Evolutionary conservation across 2,113 vertebrate genomes (phyloP).

Genomic region (Natator depressus): DNA sequence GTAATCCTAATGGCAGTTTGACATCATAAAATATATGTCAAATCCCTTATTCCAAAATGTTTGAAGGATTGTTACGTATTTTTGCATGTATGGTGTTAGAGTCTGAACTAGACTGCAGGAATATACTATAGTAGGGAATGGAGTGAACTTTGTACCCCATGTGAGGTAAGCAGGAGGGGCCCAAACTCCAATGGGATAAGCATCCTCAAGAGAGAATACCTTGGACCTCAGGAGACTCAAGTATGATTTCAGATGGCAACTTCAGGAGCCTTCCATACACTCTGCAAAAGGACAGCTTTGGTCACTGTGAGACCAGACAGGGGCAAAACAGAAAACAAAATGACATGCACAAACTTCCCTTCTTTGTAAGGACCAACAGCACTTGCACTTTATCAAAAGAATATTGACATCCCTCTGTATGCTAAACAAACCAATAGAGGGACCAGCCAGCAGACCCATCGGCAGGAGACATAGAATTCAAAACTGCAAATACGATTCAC

Average conservation of each 20-base stretch:
- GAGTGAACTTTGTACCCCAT: background rate
- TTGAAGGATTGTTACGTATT: background rate
- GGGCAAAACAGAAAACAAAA: background rate
- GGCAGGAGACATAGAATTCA: background rate
- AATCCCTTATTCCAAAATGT: background rate
- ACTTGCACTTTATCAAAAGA: slow-evolving; percentile 52
- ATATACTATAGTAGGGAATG: background rate
- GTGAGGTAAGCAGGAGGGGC: background rate
- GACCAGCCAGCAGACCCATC: background rate
- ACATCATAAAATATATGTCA: background rate
- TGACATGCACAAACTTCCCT: slow-evolving; percentile 42
- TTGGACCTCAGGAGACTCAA: background rate
- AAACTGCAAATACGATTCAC: accelerated
- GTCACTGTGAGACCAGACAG: background rate
- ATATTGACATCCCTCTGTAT: background rate
- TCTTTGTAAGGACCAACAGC: slow-evolving; percentile 50
- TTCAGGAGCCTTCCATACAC: background rate
- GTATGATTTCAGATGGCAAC: background rate
- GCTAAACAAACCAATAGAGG: background rate
- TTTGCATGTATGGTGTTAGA: background rate
- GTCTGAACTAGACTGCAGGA: background rate
- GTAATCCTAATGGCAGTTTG: background rate
- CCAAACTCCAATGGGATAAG: accelerated
- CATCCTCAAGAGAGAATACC: background rate
- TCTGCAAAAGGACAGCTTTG: background rate